Percentiles rank a stretch among this genome's conserved stretches.
phyloP scores from a whole-genome alignment of 1,140 invertebrate species.

The Heliconius hermathena region DNA sequence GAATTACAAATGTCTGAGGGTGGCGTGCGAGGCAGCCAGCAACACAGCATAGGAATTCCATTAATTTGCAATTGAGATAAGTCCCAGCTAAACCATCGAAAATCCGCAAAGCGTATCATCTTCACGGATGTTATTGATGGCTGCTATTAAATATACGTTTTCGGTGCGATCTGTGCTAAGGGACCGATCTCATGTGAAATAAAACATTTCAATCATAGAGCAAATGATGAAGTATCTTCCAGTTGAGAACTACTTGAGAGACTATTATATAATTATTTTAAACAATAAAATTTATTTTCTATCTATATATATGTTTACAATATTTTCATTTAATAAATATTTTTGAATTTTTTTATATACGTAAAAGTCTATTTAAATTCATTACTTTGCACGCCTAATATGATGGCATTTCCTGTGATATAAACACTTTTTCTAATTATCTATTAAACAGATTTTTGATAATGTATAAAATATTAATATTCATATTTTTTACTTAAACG shows the following conservation, averaged over 20 bases:
- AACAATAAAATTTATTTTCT: neutral
- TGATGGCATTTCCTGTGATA: neutral
- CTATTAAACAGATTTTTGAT: neutral
- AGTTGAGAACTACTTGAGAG: neutral
- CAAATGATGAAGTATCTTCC: conserved; percentile 64
- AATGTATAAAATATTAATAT: neutral
- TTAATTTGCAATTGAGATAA: conserved; percentile 81
- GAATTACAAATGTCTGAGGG: conserved; percentile 62
- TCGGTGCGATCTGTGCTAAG: conserved; percentile 52
- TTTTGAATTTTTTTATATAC: neutral
- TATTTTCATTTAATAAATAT: neutral
- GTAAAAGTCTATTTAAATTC: neutral
- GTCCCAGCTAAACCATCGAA: conserved; percentile 66
- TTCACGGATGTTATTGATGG: conserved; percentile 80
- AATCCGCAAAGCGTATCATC: conserved; percentile 72
- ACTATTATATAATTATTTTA: neutral
- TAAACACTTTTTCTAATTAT: neutral
- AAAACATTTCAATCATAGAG: conserved; percentile 76
- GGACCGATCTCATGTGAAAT: conserved; percentile 62
- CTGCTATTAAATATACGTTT: conserved; percentile 82
- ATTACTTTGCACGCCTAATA: neutral
- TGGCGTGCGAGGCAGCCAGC: conserved; percentile 47
- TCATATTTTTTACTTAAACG: neutral
- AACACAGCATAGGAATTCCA: conserved; percentile 56
- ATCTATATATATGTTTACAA: neutral